Evolutionary conservation across 37 sponge, comb jelly and placozoan genomes (phyloP), one percentile per base, ranked within the genome.

Genomic region (Axinella damicornis): DNA sequence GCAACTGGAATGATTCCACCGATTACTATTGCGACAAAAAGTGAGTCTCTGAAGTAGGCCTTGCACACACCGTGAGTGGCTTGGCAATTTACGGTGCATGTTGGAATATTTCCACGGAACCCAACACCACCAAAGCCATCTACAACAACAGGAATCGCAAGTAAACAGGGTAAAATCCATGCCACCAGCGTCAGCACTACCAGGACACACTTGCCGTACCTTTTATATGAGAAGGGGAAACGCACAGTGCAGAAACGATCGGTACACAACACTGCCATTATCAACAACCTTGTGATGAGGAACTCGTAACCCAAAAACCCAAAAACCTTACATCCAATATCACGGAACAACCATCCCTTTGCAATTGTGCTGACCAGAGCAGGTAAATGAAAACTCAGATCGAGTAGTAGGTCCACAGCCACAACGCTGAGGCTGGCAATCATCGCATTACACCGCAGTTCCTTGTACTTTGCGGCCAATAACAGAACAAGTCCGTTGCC

Each of bases 191-290:
- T 77, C 25, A 85, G 61, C 24, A 57, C 21, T 1, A 85, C 52
- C 30, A 76, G 22, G 27, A 74, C 27, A 9, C 31, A 57, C 56
- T 85, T 85, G 52, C 77, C 68, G 68, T 67, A 69, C 27, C 33
- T 76, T 5, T 41, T 18, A 39, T 85, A 85, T 70, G 66, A 53
- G 59, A 85, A 68, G 9, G 85, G 77, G 57, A 76, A 85, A 4
- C 63, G 67, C 15, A 85, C 76, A 14, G 54, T 66, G 28, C 57
- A 65, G 71, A 85, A 76, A 12, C 78, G 28, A 56, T 85, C 85
- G 1, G 77, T n/a, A 31, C 69, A 66, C 54, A 85, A 17, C 35
- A 85, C 54, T 19, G 69, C 70, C 70, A 85, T 65, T 9, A 76
- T 25, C 11, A 85, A n/a, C 85, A 77, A 85, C 5, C 79, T 56